These are phyloP conservation scores for Cremastinae sp. DNA, from an alignment of 2,888 invertebrate species.

Conservation along the genomic window DNA sequence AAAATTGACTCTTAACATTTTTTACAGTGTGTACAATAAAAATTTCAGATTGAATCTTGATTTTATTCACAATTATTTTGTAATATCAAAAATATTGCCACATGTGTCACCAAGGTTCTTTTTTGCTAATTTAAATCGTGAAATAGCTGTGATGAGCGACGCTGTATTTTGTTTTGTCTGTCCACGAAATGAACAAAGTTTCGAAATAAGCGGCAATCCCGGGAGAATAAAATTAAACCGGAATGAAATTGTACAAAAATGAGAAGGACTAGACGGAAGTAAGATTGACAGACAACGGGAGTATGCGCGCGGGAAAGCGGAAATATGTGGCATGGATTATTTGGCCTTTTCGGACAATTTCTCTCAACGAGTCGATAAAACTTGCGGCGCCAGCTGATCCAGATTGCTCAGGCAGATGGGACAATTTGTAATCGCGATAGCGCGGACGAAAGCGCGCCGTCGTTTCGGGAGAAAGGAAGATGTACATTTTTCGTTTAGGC, in stretches of 20 bases:
- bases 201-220: too few species aligned
- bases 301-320: not conserved
- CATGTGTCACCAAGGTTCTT: too few species aligned
- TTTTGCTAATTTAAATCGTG: too few species aligned
- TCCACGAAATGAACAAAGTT: too few species aligned
- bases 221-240: not conserved
- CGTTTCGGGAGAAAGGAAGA: slow-evolving; percentile 15
- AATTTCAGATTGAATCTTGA: too few species aligned
- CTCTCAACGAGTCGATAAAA: slow-evolving; percentile 43
- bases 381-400: slow-evolving; percentile 50
- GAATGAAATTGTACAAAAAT: not conserved
- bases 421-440: slow-evolving; percentile 54
- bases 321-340: slow-evolving; percentile 10
- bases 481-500: slow-evolving; percentile 12
- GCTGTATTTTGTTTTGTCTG: too few species aligned
- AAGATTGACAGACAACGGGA: not conserved
- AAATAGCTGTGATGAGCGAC: too few species aligned
- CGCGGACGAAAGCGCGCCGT: not conserved
- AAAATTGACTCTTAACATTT: too few species aligned
- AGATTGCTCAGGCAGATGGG: slow-evolving; percentile 49
- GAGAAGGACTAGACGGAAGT: not conserved
- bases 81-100: too few species aligned
- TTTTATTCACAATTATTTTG: too few species aligned
- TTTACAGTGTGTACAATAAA: too few species aligned
- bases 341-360: slow-evolving; percentile 34